Conservation (phyloP, 2,113 vertebrate genomes). For the Scatophagus argus region DNA sequence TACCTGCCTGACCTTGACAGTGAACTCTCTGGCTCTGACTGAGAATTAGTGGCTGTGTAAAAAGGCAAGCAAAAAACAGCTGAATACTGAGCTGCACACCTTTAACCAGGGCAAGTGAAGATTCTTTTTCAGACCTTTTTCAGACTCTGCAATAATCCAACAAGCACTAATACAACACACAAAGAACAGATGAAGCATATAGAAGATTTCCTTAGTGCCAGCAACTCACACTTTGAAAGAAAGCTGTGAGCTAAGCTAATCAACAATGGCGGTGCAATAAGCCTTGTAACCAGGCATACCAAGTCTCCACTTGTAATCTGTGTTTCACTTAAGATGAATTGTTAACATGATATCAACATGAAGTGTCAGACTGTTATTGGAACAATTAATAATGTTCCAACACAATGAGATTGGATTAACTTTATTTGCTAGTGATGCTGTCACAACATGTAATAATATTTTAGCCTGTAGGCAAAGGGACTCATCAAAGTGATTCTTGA, state of each 20-base stretch:
- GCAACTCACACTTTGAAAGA: slow-evolving; percentile 26
- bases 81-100: slow-evolving; percentile 39
- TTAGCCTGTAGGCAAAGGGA: neutral
- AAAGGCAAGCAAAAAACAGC: slow-evolving; percentile 36
- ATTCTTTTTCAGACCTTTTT: slow-evolving; percentile 4
- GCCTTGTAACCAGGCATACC: slow-evolving; percentile 19
- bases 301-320: slow-evolving; percentile 15
- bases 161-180: slow-evolving; percentile 21
- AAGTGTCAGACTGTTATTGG: slow-evolving; percentile 16
- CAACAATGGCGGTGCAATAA: slow-evolving; percentile 13
- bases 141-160: slow-evolving; percentile 21
- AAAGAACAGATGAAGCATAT: slow-evolving; percentile 28
- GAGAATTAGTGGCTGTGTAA: slow-evolving; percentile 51
- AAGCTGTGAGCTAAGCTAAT: slow-evolving; percentile 22
- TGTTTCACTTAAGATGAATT: slow-evolving; percentile 10
- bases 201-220: slow-evolving; percentile 29
- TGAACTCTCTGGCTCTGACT: slow-evolving; percentile 44
- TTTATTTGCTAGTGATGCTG: slow-evolving; percentile 9
- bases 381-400: slow-evolving; percentile 21
- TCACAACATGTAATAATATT: slow-evolving; percentile 16
- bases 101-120: slow-evolving; percentile 51
- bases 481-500: slow-evolving; percentile 10
- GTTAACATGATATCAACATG: slow-evolving; percentile 9
- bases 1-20: slow-evolving; percentile 60
- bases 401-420: slow-evolving; percentile 7